Evolutionary conservation across 2,888 invertebrate species (phyloP).

Genomic region (Drosophila bunnanda): DNA sequence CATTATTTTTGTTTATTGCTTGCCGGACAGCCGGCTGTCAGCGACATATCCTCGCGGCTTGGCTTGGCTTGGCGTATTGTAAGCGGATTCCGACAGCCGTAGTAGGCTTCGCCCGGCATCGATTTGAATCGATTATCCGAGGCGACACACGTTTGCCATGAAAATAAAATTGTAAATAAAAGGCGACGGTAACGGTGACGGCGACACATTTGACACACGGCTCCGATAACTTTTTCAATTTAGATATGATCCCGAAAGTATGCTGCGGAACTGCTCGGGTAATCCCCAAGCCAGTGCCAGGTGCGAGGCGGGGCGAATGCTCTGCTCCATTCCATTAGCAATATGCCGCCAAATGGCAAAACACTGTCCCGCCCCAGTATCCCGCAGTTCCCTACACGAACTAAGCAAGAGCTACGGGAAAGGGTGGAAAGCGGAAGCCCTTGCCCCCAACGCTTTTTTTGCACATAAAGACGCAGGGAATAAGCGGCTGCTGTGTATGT

Average conservation of each 20-base stretch:
- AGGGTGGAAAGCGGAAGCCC: neutral
- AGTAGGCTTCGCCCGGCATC: conserved; percentile 9
- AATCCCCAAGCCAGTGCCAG: conserved; percentile 32
- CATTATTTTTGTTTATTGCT: conserved; percentile 68
- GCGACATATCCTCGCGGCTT: conserved; percentile 21
- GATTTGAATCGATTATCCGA: conserved; percentile 59
- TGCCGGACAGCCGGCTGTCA: conserved; percentile 61
- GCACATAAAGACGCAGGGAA: conserved; percentile 42
- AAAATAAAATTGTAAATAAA: conserved; percentile 49
- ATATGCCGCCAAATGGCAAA: conserved; percentile 46
- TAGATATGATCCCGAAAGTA: conserved; percentile 48
- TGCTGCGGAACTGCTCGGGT: conserved; percentile 29
- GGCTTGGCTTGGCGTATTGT: conserved; percentile 4
- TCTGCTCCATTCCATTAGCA: conserved; percentile 42
- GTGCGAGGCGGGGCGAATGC: neutral
- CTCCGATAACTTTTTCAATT: conserved; percentile 48
- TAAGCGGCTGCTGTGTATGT: conserved; percentile 35
- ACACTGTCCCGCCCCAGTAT: conserved; percentile 29
- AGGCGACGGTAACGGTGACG: conserved; percentile 15
- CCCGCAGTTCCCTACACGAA: conserved; percentile 22
- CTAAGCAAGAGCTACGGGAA: conserved; percentile 34
- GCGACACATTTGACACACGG: conserved; percentile 46
- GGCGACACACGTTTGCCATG: conserved; percentile 39
- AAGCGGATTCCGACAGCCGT: conserved; percentile 32
- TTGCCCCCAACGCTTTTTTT: conserved; percentile 4